Evolutionary conservation across 2,113 vertebrate species (phyloP).

Genomic region (Crocuta crocuta): DNA sequence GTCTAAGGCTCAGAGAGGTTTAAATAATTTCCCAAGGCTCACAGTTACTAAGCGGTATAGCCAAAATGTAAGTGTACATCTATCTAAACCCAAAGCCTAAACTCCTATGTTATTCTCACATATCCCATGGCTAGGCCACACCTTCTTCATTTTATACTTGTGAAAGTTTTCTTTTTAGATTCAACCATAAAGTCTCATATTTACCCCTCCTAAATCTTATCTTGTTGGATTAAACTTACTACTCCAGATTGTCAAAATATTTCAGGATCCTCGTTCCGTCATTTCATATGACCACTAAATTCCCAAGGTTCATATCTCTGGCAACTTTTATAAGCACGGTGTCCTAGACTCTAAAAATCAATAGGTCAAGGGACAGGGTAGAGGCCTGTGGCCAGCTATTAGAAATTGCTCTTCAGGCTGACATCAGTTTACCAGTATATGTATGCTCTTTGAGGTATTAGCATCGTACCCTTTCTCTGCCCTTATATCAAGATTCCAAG

Average conservation of each 20-base stretch:
- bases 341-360: constrained; percentile 12
- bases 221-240: not conserved
- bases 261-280: not conserved
- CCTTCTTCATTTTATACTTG: not conserved
- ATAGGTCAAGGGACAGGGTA: not conserved
- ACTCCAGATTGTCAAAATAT: not conserved
- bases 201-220: not conserved
- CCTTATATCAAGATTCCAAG: not conserved
- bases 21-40: not conserved
- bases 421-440: not conserved
- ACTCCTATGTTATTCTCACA: not conserved
- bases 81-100: not conserved
- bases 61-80: not conserved
- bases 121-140: not conserved
- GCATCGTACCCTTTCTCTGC: not conserved
- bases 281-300: not conserved
- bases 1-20: not conserved
- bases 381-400: not conserved
- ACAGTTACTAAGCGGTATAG: not conserved
- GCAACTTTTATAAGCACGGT: not conserved
- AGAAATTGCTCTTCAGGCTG: not conserved
- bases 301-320: not conserved
- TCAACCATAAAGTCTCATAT: not conserved
- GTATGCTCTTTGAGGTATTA: not conserved
- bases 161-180: not conserved